Conservation (phyloP, 2,797 vertebrate species). For the Pangasius macronema region DNA sequence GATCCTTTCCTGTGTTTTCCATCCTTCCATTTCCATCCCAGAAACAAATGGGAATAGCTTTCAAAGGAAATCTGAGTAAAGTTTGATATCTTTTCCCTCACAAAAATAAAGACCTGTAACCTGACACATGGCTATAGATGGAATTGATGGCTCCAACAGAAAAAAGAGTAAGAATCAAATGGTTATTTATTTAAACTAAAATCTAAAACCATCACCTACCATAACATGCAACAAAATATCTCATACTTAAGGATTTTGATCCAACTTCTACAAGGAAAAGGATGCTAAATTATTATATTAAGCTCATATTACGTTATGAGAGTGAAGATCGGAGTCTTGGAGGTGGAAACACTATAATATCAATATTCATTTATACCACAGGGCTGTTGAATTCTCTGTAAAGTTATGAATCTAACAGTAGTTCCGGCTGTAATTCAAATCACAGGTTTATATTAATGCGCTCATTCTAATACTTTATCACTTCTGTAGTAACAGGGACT, state of each 20-base stretch:
- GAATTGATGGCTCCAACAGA: not conserved
- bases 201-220: not conserved
- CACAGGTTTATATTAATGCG: not conserved
- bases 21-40: no score
- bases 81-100: not conserved
- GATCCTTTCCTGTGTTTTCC: not conserved
- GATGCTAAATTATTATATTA: not conserved
- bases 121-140: not conserved
- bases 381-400: not conserved
- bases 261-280: not conserved
- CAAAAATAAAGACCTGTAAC: not conserved
- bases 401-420: not conserved
- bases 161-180: not conserved
- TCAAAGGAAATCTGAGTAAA: not conserved
- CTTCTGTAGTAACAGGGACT: not conserved
- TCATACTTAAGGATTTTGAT: not conserved
- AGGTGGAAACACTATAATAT: not conserved
- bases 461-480: not conserved
- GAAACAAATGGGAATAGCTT: not conserved
- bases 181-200: not conserved
- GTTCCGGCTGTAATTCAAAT: not conserved
- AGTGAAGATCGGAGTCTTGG: not conserved
- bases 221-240: not conserved
- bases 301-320: not conserved
- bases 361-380: not conserved